Evolutionary conservation across 2,797 vertebrate genomes (phyloP).

Genomic region (Fringilla coelebs): DNA sequence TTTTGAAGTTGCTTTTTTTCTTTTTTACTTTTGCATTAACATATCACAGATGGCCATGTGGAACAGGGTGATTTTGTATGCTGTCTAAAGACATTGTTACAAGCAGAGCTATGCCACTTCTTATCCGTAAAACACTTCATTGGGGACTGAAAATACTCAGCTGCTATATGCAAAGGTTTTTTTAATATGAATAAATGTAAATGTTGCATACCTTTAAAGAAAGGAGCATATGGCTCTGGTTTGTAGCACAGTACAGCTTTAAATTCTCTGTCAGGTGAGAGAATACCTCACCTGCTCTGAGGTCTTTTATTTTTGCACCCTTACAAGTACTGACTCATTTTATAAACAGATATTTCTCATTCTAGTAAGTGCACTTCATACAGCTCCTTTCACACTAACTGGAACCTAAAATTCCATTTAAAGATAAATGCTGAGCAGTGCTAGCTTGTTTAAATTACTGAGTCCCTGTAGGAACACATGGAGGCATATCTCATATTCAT

Average conservation of each 20-base stretch:
- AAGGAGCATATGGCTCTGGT: not conserved
- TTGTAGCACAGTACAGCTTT: not conserved
- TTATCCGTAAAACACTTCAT: not conserved
- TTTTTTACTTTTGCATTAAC: not conserved
- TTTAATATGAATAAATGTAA: not conserved
- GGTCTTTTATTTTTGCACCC: slow-evolving; percentile 50
- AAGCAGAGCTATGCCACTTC: not conserved
- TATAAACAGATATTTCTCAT: slow-evolving; percentile 4
- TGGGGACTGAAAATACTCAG: slow-evolving; percentile 12
- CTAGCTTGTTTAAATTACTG: not conserved
- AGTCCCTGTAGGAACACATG: not conserved
- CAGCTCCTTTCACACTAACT: not conserved
- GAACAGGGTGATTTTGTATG: not conserved
- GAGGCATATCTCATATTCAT: not conserved
- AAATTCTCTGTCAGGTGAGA: slow-evolving; percentile 26
- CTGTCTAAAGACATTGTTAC: not conserved
- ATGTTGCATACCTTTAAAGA: not conserved
- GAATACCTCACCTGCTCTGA: slow-evolving; percentile 21
- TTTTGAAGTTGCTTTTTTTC: not conserved
- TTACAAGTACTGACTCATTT: slow-evolving; percentile 17
- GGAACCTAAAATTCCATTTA: not conserved
- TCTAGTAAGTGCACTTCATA: slow-evolving; percentile 42
- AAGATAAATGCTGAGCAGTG: slow-evolving; percentile 13
- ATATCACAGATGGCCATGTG: not conserved
- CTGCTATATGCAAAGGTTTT: not conserved